phyloP scores from a whole-genome alignment of 1,140 invertebrate species.

The Zaprionus inermis region DNA sequence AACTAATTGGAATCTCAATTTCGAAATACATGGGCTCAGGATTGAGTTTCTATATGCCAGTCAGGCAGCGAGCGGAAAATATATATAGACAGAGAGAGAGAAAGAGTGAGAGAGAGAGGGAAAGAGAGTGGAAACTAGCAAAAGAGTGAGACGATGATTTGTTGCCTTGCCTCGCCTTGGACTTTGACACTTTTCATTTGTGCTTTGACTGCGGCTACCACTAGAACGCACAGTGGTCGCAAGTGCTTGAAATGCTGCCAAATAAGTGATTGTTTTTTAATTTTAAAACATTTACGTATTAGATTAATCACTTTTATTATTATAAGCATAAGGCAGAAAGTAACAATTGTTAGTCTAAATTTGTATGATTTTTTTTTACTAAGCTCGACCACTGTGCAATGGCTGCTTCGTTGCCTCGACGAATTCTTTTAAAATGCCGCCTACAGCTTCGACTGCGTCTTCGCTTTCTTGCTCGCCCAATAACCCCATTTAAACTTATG shows the following conservation, averaged over 20 bases:
- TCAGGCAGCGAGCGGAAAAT: neutral
- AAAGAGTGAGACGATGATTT: constrained; percentile 4
- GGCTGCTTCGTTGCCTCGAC: neutral
- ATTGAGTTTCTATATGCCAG: constrained; percentile 36
- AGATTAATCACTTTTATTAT: too few relatives aligned
- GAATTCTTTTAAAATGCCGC: neutral
- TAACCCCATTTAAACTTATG: constrained; percentile 66
- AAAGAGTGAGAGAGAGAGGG: neutral
- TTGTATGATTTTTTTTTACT: too few relatives aligned
- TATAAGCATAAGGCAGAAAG: too few relatives aligned
- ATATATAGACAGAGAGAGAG: neutral
- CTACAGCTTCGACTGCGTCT: neutral
- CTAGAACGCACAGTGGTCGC: too few relatives aligned
- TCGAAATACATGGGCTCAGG: constrained; percentile 1
- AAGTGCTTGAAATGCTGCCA: too few relatives aligned
- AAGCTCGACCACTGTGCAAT: too few relatives aligned
- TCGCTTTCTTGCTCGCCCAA: constrained; percentile 18
- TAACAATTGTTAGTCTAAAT: too few relatives aligned
- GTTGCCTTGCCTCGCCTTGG: constrained; percentile 4
- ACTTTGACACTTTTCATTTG: constrained; percentile 52
- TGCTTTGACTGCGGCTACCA: constrained; percentile 16
- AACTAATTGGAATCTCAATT: constrained; percentile 11
- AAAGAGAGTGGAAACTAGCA: too few relatives aligned
- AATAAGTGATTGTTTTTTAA: too few relatives aligned
- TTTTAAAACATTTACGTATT: too few relatives aligned